Evolutionary conservation across 2,888 invertebrate genomes (phyloP).

Genomic region (Mycalesis mineus): DNA sequence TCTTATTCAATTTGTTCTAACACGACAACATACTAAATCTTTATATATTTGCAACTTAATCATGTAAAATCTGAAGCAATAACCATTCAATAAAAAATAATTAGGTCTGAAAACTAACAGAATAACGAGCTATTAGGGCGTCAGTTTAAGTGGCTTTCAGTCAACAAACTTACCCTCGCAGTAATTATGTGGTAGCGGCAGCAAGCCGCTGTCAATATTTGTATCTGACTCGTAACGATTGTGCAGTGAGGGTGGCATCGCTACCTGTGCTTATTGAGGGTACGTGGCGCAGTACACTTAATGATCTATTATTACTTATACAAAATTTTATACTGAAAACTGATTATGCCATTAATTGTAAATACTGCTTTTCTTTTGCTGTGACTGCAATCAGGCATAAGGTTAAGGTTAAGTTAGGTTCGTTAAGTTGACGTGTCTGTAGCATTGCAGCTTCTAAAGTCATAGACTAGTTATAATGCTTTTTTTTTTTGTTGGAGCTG

Average conservation of each 20-base stretch:
- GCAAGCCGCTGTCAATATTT: conserved; percentile 33
- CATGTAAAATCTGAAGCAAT: neutral
- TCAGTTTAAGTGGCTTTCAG: conserved; percentile 26
- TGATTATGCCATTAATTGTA: too few species aligned
- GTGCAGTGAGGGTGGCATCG: conserved; percentile 24
- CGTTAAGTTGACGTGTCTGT: too few species aligned
- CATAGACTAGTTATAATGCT: too few species aligned
- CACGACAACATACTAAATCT: too few species aligned
- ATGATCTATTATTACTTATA: neutral
- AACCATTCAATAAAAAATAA: conserved; percentile 19
- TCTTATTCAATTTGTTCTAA: too few species aligned
- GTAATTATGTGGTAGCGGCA: conserved; percentile 30
- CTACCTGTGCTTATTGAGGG: conserved; percentile 14
- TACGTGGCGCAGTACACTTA: conserved; percentile 2
- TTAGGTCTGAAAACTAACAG: conserved; percentile 22
- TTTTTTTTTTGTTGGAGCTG: too few species aligned
- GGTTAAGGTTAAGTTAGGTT: too few species aligned
- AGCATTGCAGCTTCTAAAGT: too few species aligned
- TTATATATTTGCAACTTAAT: too few species aligned
- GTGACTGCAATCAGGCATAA: too few species aligned
- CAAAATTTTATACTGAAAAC: too few species aligned
- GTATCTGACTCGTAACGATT: conserved; percentile 31
- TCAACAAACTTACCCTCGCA: conserved; percentile 30
- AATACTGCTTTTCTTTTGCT: too few species aligned
- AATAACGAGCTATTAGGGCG: conserved; percentile 22